A percentile compares a stretch with the other conserved stretches of the same genome.
phyloP scores from a whole-genome alignment of 2,113 vertebrate genomes.

The Mesoclemmys tuberculata region DNA sequence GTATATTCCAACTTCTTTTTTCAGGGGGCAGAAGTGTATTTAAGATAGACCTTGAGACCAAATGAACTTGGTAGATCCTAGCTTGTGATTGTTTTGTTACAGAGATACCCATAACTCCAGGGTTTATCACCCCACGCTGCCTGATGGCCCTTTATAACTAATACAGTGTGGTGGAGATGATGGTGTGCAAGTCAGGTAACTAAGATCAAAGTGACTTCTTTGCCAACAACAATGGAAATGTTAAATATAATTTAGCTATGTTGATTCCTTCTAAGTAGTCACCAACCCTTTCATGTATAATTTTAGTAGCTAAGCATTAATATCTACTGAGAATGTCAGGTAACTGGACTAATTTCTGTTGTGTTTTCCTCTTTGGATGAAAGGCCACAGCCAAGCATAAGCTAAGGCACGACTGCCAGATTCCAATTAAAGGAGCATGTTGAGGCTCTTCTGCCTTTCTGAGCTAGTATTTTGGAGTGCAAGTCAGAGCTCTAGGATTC shows the following conservation, averaged over 20 bases:
- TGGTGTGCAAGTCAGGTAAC: background rate
- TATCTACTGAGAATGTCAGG: background rate
- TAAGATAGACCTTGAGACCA: background rate
- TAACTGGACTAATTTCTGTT: background rate
- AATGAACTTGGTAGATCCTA: background rate
- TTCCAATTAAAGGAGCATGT: background rate
- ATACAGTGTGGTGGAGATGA: background rate
- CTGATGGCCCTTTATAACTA: background rate
- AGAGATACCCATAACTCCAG: background rate
- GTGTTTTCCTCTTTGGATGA: background rate
- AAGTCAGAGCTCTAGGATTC: background rate
- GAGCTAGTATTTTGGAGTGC: background rate
- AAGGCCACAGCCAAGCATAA: background rate
- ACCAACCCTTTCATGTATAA: background rate
- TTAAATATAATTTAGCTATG: background rate
- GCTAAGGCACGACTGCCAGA: background rate
- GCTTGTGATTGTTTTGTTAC: background rate
- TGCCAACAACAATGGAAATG: background rate
- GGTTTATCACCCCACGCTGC: accelerated
- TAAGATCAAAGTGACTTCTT: background rate
- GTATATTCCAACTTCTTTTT: background rate
- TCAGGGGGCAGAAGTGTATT: background rate
- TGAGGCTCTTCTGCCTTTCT: background rate
- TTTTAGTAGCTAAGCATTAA: background rate
- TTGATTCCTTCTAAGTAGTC: slow-evolving; percentile 2